phyloP scores from a whole-genome alignment of 2,113 vertebrate species.

The Progne subis region DNA sequence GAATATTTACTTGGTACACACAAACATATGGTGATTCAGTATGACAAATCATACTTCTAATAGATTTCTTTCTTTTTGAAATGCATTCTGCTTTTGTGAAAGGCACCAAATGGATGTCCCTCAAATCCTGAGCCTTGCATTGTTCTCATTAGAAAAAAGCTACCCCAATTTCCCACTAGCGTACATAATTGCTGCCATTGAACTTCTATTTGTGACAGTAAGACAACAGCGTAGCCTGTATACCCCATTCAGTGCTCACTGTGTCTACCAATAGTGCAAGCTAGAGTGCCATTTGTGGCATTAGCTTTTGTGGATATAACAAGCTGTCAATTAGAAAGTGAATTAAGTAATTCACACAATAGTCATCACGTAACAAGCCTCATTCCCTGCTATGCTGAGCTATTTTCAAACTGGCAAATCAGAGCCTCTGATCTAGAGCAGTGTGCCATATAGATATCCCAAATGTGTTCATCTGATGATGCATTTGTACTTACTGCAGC shows the following conservation, averaged over 20 bases:
- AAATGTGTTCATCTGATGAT: not conserved
- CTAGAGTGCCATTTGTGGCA: not conserved
- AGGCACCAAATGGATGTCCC: not conserved
- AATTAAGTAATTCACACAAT: slow-evolving; percentile 27
- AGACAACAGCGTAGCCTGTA: not conserved
- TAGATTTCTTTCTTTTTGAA: not conserved
- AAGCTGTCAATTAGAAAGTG: slow-evolving; percentile 28
- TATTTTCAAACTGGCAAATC: slow-evolving; percentile 8
- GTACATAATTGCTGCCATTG: not conserved
- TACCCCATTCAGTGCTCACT: not conserved
- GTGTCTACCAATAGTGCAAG: not conserved
- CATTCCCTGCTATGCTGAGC: not conserved
- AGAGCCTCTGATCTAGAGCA: not conserved
- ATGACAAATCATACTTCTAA: slow-evolving; percentile 7
- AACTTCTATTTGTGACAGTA: not conserved
- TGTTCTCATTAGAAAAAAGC: not conserved
- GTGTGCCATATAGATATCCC: not conserved
- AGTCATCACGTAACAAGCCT: not conserved
- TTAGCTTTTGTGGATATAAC: slow-evolving; percentile 14
- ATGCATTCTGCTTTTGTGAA: not conserved
- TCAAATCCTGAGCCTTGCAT: not conserved
- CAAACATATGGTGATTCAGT: not conserved
- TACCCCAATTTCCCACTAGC: not conserved
- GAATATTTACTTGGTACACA: not conserved
- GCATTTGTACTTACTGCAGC: not conserved